A percentile compares a stretch with the other conserved stretches of the same genome.
These are phyloP conservation scores for Gymnarchus niloticus DNA, from an alignment of 2,113 vertebrate species.

Conservation along the genomic window DNA sequence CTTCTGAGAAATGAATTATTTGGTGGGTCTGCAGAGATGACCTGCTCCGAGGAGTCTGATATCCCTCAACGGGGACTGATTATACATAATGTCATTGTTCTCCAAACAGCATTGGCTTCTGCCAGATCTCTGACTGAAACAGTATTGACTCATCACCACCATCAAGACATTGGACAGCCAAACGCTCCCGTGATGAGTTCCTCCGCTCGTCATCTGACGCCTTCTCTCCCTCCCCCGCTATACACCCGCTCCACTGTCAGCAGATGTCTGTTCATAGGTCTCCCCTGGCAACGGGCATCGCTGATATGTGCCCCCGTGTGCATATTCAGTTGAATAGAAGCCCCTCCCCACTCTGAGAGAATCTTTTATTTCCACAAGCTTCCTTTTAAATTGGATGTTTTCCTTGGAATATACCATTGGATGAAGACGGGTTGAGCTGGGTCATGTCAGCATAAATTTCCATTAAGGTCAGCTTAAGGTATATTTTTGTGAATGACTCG, in stretches of 20 bases:
- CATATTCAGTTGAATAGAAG: neutral
- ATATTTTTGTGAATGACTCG: neutral
- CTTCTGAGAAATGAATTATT: no score
- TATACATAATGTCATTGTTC: neutral
- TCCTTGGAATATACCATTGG: neutral
- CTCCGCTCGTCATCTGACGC: neutral
- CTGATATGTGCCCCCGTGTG: neutral
- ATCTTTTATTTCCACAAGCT: neutral
- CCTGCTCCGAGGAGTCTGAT: no score
- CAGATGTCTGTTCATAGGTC: neutral
- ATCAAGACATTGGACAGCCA: neutral
- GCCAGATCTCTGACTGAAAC: conserved; percentile 1
- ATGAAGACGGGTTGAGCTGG: neutral
- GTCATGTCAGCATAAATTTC: neutral
- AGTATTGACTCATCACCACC: neutral
- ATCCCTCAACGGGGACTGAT: neutral
- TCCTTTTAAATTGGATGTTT: neutral
- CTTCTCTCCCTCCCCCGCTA: neutral
- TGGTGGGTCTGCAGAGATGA: conserved; percentile 5
- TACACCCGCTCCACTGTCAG: neutral
- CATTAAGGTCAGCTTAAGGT: neutral
- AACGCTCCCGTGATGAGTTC: neutral
- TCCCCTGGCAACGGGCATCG: conserved; percentile 9
- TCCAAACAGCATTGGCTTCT: neutral
- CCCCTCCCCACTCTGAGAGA: neutral